Percentiles rank a stretch among this genome's conserved stretches.
Conservation (phyloP, 2,113 vertebrate genomes). For the Acanthochromis polyacanthus region DNA sequence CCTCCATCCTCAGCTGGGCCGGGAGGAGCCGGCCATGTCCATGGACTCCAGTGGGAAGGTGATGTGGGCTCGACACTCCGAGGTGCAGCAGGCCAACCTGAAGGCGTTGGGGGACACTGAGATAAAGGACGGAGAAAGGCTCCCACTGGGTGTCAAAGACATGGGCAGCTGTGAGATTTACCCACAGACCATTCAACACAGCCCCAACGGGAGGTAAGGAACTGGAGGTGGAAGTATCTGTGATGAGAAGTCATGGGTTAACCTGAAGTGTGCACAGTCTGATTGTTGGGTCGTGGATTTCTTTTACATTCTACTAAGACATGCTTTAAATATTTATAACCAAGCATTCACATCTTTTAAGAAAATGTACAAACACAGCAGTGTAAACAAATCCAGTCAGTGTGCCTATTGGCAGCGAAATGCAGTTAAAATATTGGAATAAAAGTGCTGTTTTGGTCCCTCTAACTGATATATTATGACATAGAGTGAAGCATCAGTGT, state of each 20-base stretch:
- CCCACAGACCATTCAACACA: slow-evolving; percentile 98
- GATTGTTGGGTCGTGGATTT: no score
- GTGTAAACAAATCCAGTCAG: no score
- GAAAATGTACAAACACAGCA: no score
- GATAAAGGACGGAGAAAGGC: slow-evolving; percentile 97
- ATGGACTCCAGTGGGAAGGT: slow-evolving; percentile 99
- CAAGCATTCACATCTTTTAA: no score
- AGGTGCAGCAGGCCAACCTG: slow-evolving; percentile 97
- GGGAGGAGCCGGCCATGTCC: slow-evolving; percentile 99
- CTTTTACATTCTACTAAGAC: no score
- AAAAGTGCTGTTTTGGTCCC: no score
- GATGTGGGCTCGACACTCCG: slow-evolving; percentile 90
- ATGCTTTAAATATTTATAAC: no score
- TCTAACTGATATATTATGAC: no score
- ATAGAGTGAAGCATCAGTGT: no score
- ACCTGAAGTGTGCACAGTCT: no score
- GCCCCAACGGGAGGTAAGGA: slow-evolving; percentile 94
- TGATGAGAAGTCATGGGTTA: background rate
- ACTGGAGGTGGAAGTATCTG: background rate
- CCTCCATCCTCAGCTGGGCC: slow-evolving; percentile 88
- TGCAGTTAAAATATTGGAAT: no score
- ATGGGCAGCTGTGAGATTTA: slow-evolving; percentile 99
- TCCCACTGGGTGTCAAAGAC: slow-evolving; percentile 97
- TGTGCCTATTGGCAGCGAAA: no score
- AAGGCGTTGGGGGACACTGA: slow-evolving; percentile 99